A percentile compares a stretch with the other conserved stretches of the same genome.
Conservation (phyloP, 2,797 vertebrate genomes). For the Coregonus suidteri region DNA sequence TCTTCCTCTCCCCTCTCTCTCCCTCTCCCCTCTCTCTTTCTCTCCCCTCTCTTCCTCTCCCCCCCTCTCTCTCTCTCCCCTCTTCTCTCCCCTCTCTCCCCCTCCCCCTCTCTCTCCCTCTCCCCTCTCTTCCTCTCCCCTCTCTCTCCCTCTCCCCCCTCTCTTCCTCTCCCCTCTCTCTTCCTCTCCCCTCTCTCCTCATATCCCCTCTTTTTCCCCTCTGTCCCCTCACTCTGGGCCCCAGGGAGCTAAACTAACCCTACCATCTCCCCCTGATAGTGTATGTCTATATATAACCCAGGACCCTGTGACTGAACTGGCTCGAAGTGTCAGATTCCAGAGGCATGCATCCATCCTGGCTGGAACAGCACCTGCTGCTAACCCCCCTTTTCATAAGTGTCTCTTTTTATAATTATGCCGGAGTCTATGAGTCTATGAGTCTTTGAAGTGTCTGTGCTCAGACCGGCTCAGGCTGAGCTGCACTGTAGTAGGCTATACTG, state of each 20-base stretch:
- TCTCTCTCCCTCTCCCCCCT: too few species aligned
- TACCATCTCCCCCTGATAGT: slow-evolving; percentile 71
- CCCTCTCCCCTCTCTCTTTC: too few species aligned
- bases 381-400: slow-evolving; percentile 62
- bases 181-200: too few species aligned
- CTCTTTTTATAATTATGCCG: slow-evolving; percentile 49
- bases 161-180: too few species aligned
- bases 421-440: slow-evolving; percentile 44
- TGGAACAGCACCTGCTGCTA: slow-evolving; percentile 84
- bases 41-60: too few species aligned
- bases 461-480: slow-evolving; percentile 41
- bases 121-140: too few species aligned
- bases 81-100: too few species aligned
- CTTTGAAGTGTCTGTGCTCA: slow-evolving; percentile 38
- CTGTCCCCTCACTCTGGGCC: slow-evolving; percentile 37
- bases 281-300: slow-evolving; percentile 83
- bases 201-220: slow-evolving; percentile 33
- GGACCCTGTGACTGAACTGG: slow-evolving; percentile 77
- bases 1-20: not conserved
- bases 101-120: too few species aligned
- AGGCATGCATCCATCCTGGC: slow-evolving; percentile 67
- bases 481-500: not conserved
- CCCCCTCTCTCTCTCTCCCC: too few species aligned
- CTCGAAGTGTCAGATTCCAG: slow-evolving; percentile 83
- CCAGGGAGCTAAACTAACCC: slow-evolving; percentile 50